Base-by-base conservation (phyloP, 1,140 invertebrate genomes). In the Helicoverpa zea region DNA sequence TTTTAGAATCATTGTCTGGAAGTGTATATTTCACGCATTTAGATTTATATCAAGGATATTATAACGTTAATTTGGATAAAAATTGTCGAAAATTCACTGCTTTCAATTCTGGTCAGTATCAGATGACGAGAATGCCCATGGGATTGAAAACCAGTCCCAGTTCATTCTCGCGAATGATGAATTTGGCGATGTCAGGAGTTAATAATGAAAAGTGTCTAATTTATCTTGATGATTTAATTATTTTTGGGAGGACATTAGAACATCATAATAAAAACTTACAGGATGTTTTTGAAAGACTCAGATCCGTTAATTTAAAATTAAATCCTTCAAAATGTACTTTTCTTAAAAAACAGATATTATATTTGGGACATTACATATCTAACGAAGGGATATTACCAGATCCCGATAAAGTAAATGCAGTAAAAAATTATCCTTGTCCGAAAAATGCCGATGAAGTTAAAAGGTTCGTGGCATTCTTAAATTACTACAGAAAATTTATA, bases 211-310 rank as follows among this genome's bases (percentile, higher is more conserved):
- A 84, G 73, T 87, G 85, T 81, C 87, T 90, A 59, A 86, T 94
- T 18, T 95, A 95, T 78, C 61, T 92, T 43, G 94, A 95, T 81
- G 92, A 95, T 78, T 86, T 95, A 0, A 83, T 96, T 1, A 79
- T 93, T 29, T 92, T 86, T 61, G 74, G 83, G 1, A n/a, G 64
- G 7, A 77, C 64, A 14, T 51, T 81, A 83, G 79, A 16, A 73
- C 83, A 52, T 84, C 83, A 61, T 89, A 94, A 77, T 78, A 95
- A 61, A 86, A 93, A 78, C 92, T 94, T 95, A 43, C 63, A 70
- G 29, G 59, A 86, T 30, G 81, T 95, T n/a, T 93, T 95, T 74
- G 29, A 83, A 3, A 81, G 86, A 84, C 79, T 95, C 35, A 66
- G 87, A 64, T 70, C 89, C 74, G 70, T 86, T 30, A 94, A 94